A percentile compares a stretch with the other conserved stretches of the same genome.
Conservation (phyloP, 1,140 invertebrate species). For the Drosophila micromelanica region DNA sequence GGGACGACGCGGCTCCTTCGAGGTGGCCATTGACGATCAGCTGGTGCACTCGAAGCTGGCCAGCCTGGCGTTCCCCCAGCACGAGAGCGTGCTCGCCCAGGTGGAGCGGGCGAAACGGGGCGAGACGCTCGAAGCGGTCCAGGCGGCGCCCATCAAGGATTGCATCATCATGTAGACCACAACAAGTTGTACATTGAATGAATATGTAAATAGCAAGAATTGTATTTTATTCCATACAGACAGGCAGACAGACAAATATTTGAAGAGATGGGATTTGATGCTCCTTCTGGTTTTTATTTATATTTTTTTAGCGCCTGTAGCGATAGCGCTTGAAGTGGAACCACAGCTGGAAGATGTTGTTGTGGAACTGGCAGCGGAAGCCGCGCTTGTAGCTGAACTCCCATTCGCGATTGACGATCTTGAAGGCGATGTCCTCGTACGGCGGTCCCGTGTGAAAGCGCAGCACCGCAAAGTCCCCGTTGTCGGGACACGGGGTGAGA, state of each 20-base stretch:
- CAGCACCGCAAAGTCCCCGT: conserved; percentile 97
- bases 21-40: conserved; percentile 86
- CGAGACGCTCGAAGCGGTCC: conserved; percentile 78
- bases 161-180: conserved; percentile 76
- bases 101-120: conserved; percentile 85
- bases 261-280: no score
- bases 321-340: conserved; percentile 99
- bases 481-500: conserved; percentile 95
- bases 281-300: not conserved
- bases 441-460: conserved; percentile 98
- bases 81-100: conserved; percentile 85
- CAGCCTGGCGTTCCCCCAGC: conserved; percentile 86
- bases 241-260: no score
- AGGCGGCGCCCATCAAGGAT: conserved; percentile 85
- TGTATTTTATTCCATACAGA: not conserved
- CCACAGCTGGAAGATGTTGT: conserved; percentile 99
- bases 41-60: conserved; percentile 87
- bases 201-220: not conserved
- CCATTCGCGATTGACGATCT: conserved; percentile 99
- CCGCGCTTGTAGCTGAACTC: conserved; percentile 99
- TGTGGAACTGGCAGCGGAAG: conserved; percentile 99
- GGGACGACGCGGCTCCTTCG: conserved; percentile 86
- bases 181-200: no score
- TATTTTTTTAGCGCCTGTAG: conserved; percentile 93
- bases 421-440: conserved; percentile 99